Evolutionary conservation across 37 sponge, comb jelly and placozoan genomes (phyloP).

Genomic region (Petrosia ficiformis): DNA sequence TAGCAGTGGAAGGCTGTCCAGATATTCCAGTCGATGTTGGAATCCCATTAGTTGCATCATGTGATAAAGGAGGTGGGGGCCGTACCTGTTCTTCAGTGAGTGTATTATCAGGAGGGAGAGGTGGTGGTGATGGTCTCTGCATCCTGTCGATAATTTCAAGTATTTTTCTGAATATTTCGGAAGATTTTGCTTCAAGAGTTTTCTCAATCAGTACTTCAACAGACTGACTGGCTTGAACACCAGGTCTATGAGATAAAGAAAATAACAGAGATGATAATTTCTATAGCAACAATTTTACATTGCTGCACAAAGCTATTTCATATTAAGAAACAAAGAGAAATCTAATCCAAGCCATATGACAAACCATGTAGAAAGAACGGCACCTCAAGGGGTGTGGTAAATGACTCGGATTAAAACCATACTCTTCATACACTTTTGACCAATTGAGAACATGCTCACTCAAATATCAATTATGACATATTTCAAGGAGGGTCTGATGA

Average conservation of each 20-base stretch:
- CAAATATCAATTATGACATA: no score
- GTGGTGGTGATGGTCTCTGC: neutral
- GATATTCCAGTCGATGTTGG: neutral
- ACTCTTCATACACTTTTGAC: no score
- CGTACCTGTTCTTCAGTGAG: neutral
- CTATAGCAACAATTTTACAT: no score
- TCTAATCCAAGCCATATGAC: no score
- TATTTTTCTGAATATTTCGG: slow-evolving; percentile 48
- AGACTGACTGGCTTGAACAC: slow-evolving; percentile 33
- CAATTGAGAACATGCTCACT: no score
- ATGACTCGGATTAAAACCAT: neutral
- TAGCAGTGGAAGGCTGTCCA: no score
- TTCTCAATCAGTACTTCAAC: slow-evolving; percentile 34
- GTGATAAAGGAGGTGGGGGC: neutral
- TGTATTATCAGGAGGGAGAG: neutral
- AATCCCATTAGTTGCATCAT: neutral
- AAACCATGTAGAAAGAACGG: no score
- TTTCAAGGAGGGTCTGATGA: no score
- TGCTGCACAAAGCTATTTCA: no score
- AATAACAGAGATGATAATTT: neutral
- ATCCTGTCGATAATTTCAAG: slow-evolving; percentile 21
- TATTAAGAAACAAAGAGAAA: no score
- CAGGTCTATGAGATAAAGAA: slow-evolving; percentile 9
- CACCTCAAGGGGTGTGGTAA: neutral
- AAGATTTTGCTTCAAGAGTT: slow-evolving; percentile 34